Percentiles rank a stretch among this genome's conserved stretches.
Evolutionary conservation across 2,113 vertebrate genomes (phyloP).

Genomic region (Prunella himalayana): DNA sequence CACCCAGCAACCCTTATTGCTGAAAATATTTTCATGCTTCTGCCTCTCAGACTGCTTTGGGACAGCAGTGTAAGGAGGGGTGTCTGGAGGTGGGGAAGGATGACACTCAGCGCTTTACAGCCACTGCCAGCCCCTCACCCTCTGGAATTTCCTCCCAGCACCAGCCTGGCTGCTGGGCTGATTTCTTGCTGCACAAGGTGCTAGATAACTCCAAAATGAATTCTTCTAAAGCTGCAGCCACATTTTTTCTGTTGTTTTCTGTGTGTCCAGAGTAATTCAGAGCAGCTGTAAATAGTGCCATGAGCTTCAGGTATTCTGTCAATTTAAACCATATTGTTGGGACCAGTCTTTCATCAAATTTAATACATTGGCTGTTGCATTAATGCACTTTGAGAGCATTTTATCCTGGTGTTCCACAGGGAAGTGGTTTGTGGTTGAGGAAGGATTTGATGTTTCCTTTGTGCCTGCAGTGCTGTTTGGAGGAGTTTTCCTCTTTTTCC

Average conservation of each 20-base stretch:
- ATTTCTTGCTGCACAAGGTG: background rate
- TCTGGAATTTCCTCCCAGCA: background rate
- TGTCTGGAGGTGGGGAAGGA: background rate
- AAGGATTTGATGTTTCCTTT: background rate
- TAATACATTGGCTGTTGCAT: background rate
- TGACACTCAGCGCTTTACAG: background rate
- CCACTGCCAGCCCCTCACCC: background rate
- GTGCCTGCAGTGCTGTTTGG: background rate
- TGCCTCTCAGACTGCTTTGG: background rate
- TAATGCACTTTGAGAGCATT: background rate
- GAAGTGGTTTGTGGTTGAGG: background rate
- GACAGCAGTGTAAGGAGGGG: background rate
- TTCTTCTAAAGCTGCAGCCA: background rate
- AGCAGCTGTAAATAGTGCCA: background rate
- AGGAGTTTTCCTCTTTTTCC: background rate
- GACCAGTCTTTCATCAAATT: background rate
- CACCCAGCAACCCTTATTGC: background rate
- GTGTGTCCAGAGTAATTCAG: background rate
- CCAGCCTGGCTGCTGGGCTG: background rate
- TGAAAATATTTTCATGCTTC: background rate
- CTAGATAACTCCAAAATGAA: background rate
- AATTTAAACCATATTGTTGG: background rate
- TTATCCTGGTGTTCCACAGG: background rate
- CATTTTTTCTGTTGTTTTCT: background rate
- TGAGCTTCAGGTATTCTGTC: background rate